Conservation (phyloP, 2,888 invertebrate genomes). For the Idaea aversata region DNA sequence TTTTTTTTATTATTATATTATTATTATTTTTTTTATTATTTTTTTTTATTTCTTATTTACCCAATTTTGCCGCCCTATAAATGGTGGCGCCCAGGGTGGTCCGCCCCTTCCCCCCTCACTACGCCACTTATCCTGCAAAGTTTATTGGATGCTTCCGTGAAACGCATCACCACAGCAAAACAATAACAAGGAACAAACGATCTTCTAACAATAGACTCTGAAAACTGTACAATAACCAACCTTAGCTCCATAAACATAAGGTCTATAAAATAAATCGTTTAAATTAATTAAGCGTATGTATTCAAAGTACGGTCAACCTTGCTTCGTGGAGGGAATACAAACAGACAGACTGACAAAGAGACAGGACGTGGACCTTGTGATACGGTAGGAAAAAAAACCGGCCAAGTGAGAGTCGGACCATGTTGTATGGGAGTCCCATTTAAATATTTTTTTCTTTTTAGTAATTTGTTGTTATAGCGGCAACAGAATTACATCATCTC, state of each 20-base stretch:
- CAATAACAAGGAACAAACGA: slow-evolving; percentile 32
- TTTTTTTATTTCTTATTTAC: no score
- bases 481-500: no score
- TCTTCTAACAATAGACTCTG: slow-evolving; percentile 11
- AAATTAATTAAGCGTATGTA: slow-evolving; percentile 9
- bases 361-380: slow-evolving; percentile 37
- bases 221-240: background rate
- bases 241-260: background rate
- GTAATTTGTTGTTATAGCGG: no score
- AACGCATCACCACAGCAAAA: slow-evolving; percentile 12
- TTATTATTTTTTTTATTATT: no score
- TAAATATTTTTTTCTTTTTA: no score
- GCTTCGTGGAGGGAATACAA: slow-evolving; percentile 42
- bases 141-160: slow-evolving; percentile 24
- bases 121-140: background rate
- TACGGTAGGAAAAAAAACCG: slow-evolving; percentile 7
- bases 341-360: slow-evolving; percentile 29
- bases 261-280: slow-evolving; percentile 4
- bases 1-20: no score
- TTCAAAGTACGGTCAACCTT: slow-evolving; percentile 33
- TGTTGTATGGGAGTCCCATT: no score
- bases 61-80: no score
- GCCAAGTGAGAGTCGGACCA: no score
- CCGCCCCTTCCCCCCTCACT: no score
- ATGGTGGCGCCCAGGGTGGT: no score